Evolutionary conservation across 1,140 invertebrate genomes (phyloP), one percentile per base, ranked within the genome.

Genomic region (Drosophila bocqueti): DNA sequence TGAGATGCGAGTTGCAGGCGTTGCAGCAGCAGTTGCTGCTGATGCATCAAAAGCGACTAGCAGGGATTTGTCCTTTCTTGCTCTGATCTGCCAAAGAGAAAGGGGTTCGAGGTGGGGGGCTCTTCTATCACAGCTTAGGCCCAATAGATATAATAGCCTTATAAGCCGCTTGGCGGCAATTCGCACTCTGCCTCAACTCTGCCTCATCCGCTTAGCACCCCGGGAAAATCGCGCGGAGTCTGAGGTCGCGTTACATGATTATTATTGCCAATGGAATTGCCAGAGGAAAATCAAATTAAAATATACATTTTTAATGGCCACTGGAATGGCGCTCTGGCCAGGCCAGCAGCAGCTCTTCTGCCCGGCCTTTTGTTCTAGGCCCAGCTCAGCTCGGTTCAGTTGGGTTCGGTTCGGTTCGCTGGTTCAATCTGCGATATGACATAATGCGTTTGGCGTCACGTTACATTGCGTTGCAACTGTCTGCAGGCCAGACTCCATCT

Each of bases 391-490:
- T 47, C 69, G 69, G 47, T 40, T 76, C 69, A 71, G 57, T 50
- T 83, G 45, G 62, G 65, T 45, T 79, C 61, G 77, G 61, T 79
- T 38, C 81, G 81, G 63, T 64, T 81, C 73, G 83, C 72, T 89
- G 84, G 83, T 84, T 89, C 84, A 89, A 89, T 89, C 84, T 84
- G 84, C 74, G 84, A 89, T 89, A 89, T 89, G 84, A 90, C 84
- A 84, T 89, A 89, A 89, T 89, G 85, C 84, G 81, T 89, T 89
- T 84, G 76, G 85, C 74, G 84, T 86, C 62, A 85, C 83, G 79
- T 85, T 76, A 85, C 83, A 79, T 86, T 87, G 79, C 83, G 71
- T 76, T 82, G 79, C 79, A 78, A 55, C 62, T 68, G 63, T 65
- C 50, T 55, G 52, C 63, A 4, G 47, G 62, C 38, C 57, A 47